phyloP scores from a whole-genome alignment of 2,888 invertebrate species.

The Agrochola circellaris region DNA sequence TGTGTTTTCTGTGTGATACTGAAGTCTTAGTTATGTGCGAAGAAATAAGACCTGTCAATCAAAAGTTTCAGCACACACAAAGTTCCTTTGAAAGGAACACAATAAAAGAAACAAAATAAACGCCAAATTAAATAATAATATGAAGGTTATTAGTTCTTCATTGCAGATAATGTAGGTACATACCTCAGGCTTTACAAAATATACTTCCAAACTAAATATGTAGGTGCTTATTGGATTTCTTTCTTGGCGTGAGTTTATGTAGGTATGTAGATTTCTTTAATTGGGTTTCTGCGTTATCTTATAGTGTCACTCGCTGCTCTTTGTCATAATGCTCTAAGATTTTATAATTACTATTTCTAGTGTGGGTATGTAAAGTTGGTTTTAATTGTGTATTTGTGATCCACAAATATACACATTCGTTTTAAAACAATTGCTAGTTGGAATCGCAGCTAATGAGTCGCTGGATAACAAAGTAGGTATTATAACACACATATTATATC shows the following conservation, averaged over 20 bases:
- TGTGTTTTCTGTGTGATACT: constrained; percentile 3
- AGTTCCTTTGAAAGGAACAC: constrained; percentile 42
- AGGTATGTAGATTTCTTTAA: not conserved
- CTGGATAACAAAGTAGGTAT: constrained; percentile 22
- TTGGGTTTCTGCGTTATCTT: not conserved
- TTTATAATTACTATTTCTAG: constrained; percentile 1
- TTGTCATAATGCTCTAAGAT: constrained; percentile 8
- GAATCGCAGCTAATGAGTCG: constrained; percentile 32
- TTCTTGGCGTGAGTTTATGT: not conserved
- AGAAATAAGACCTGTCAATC: constrained; percentile 58
- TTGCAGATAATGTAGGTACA: constrained; percentile 38
- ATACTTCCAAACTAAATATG: constrained; percentile 23
- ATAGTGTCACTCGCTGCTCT: not conserved
- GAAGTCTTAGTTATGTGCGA: constrained; percentile 33
- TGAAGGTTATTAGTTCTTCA: constrained; percentile 20
- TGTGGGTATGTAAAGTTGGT: not conserved
- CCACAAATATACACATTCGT: constrained; percentile 1
- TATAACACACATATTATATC: constrained; percentile 32
- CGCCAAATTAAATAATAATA: constrained; percentile 10
- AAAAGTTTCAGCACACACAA: constrained; percentile 59
- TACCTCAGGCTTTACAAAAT: constrained; percentile 48
- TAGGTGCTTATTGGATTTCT: constrained; percentile 7
- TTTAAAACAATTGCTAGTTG: constrained; percentile 1
- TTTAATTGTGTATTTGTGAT: constrained; percentile 10
- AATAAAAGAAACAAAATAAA: not conserved